Base-by-base conservation (phyloP, 92 coral and sea anemone genomes). In the Virgularia gustaviana region DNA sequence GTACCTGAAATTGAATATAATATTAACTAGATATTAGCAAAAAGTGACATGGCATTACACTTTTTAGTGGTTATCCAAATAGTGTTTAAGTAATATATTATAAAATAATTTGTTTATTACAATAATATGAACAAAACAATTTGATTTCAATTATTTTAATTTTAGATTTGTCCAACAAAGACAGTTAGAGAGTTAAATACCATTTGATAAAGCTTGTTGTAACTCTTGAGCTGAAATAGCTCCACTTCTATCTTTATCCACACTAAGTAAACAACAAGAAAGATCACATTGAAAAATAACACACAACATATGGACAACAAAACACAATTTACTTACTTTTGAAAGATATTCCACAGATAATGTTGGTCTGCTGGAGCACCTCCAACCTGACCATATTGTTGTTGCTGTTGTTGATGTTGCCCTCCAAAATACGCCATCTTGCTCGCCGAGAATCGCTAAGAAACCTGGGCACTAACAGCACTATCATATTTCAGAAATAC, bases 331-430 rank as follows among this genome's bases (percentile, higher is more conserved):
- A 57, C 87, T 78, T 44, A 86, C 88, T 53, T 86, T 33, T 84
- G 65, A 71, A 86, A 86, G 24, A 86, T 51, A 42, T 61, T 77
- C 90, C 90, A 83, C 65, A 86, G 74, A 53, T 79, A 86, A 76
- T 76, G 79, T 43, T 78, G 83, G 36, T 86, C 90, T 12, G 73
- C 58, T 6, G 75, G 67, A 31, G 75, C 79, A 31, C 24, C 41
- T 8, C 33, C 23, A 7, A 38, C 54, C 27, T 67, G 74, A 0
- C 74, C 74, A 34, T 47, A 67, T n/a, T n/a, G n/a, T n/a, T n/a
- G n/a, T n/a, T n/a, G n/a, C n/a, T n/a, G n/a, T n/a, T n/a, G n/a
- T n/a, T n/a, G n/a, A n/a, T n/a, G n/a, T n/a, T n/a, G n/a, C n/a
- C n/a, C n/a, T n/a, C n/a, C n/a, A n/a, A n/a, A n/a, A 59, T 67